Evolutionary conservation across 2,888 invertebrate genomes (phyloP).

Genomic region (Sinohyriopsis cumingii): DNA sequence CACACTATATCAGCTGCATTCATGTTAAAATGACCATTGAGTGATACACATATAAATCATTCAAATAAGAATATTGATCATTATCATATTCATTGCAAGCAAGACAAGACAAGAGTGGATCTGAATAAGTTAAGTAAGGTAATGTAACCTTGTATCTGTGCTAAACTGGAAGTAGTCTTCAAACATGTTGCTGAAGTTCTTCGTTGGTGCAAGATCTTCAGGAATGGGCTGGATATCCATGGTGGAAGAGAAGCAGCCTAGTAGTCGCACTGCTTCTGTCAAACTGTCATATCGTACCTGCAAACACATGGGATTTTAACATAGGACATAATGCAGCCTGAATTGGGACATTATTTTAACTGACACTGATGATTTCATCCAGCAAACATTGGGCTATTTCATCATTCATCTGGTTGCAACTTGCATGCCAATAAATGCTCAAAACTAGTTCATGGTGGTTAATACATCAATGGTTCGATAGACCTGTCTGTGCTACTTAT

Average conservation of each 20-base stretch:
- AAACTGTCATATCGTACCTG: slow-evolving; percentile 94
- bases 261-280: slow-evolving; percentile 90
- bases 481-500: no score
- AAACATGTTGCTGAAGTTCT: slow-evolving; percentile 42
- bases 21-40: no score
- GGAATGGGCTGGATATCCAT: slow-evolving; percentile 46
- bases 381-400: no score
- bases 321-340: neutral
- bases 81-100: neutral
- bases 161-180: slow-evolving; percentile 61
- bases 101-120: neutral
- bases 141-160: slow-evolving; percentile 58
- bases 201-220: slow-evolving; percentile 23
- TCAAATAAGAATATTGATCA: neutral
- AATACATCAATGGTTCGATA: no score
- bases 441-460: no score
- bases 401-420: no score
- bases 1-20: no score
- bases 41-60: no score
- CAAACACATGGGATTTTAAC: slow-evolving; percentile 3
- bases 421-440: no score
- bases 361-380: no score
- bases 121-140: neutral
- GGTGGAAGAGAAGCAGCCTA: slow-evolving; percentile 86
- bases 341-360: neutral